Evolutionary conservation across 2,113 vertebrate genomes (phyloP).

Genomic region (Antechinus stuartii): DNA sequence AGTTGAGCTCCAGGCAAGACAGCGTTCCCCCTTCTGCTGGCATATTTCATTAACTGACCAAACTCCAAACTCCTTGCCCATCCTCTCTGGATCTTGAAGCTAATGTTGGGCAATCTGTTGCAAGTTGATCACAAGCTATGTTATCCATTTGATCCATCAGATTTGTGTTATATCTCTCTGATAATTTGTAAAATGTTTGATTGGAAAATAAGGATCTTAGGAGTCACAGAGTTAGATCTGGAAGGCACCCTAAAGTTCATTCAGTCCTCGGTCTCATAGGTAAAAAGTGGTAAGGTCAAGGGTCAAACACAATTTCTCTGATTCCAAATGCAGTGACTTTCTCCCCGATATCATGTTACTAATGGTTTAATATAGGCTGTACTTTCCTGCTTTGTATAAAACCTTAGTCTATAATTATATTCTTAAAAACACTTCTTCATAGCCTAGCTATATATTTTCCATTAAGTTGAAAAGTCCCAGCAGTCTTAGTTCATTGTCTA

Average conservation of each 20-base stretch:
- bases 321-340: neutral
- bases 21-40: neutral
- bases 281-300: neutral
- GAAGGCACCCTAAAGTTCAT: neutral
- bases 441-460: neutral
- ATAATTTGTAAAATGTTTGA: neutral
- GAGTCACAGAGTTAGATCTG: neutral
- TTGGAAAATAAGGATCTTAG: neutral
- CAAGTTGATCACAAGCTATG: constrained; percentile 34
- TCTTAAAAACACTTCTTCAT: neutral
- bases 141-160: constrained; percentile 76
- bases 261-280: neutral
- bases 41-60: neutral
- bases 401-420: neutral
- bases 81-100: constrained; percentile 70
- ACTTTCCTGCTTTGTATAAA: neutral
- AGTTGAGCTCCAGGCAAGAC: constrained; percentile 46
- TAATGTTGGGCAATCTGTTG: neutral
- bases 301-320: neutral
- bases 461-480: constrained; percentile 74
- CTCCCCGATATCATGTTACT: neutral
- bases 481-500: constrained; percentile 77
- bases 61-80: constrained; percentile 56
- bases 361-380: neutral
- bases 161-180: constrained; percentile 63